Evolutionary conservation across 2,797 vertebrate species (phyloP).

Genomic region (Sebastes diploproa): DNA sequence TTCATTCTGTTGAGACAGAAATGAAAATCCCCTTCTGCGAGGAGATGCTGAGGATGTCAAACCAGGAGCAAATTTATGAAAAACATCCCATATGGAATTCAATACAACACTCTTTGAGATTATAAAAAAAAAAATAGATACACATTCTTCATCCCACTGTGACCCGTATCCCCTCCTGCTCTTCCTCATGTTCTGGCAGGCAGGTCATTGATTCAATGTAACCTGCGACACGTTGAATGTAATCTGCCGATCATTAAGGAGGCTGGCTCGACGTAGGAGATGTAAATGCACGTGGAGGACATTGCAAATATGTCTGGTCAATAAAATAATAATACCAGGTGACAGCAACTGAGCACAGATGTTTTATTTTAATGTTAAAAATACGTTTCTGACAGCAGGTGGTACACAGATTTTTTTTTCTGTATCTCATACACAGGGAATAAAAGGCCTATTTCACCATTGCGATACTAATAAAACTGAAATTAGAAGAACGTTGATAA

Average conservation of each 20-base stretch:
- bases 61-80: not conserved
- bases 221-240: not conserved
- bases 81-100: not conserved
- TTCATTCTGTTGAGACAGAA: not conserved
- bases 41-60: not conserved
- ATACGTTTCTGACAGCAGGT: not conserved
- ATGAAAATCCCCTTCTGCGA: not conserved
- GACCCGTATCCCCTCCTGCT: not conserved
- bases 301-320: not conserved
- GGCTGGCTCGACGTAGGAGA: too few species aligned
- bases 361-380: not conserved
- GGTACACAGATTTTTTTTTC: not conserved
- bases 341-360: not conserved
- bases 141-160: not conserved
- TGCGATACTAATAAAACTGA: not conserved
- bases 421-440: not conserved
- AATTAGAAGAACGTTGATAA: not conserved
- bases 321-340: not conserved
- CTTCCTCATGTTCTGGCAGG: not conserved
- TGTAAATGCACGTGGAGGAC: not conserved
- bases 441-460: not conserved
- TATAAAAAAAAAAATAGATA: not conserved
- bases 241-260: not conserved
- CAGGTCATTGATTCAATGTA: not conserved
- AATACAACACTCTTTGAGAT: not conserved